Base-by-base conservation (phyloP, 2,113 vertebrate genomes). In the Ondatra zibethicus region DNA sequence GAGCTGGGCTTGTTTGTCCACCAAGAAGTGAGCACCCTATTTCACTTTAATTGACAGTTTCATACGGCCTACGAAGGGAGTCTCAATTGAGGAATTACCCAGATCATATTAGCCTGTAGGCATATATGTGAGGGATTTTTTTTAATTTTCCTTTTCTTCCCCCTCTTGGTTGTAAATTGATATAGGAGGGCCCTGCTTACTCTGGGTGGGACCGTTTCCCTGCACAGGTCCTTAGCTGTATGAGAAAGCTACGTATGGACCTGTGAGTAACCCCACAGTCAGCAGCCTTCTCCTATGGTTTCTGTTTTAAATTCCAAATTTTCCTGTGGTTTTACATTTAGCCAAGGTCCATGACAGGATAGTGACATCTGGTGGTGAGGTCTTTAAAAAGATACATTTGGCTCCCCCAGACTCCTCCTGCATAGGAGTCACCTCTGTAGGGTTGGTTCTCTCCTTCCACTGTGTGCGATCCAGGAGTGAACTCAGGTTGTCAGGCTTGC, bases 291-390 rank as follows among this genome's bases (percentile, higher is more conserved):
- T 19, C 19, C 16, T 1, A 31, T 45, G 39, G 23, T 19, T 45
- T 45, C 58, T 65, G 16, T 16, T 45, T 42, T 65, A 85, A 85
- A 31, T 85, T 85, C 36, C 3, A 11, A 70, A 4, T 29, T 76
- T 92, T 17, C 27, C 52, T 7, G 13, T 21, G n/a, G 25, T 58
- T 85, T 16, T 36, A n/a, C 23, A 19, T 68, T 91, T 84, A 61
- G 61, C 63, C 47, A 80, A 93, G 25, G 61, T 45, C 58, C 2
- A 16, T 92, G 66, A 42, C 39, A 7, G 31, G 73, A 87, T 33
- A 61, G 93, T 81, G 96, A 92, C 97, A 94, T 76, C 97, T 98
- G 92, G 96, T 94, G 96, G 96, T 50, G 11, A 31, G 33, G 50
- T 65, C 86, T 47, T 65, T 61, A 73, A 25, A 65, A 39, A 14